Base-by-base conservation (phyloP, 2,888 invertebrate species). In the Trissonchulus sp. region DNA sequence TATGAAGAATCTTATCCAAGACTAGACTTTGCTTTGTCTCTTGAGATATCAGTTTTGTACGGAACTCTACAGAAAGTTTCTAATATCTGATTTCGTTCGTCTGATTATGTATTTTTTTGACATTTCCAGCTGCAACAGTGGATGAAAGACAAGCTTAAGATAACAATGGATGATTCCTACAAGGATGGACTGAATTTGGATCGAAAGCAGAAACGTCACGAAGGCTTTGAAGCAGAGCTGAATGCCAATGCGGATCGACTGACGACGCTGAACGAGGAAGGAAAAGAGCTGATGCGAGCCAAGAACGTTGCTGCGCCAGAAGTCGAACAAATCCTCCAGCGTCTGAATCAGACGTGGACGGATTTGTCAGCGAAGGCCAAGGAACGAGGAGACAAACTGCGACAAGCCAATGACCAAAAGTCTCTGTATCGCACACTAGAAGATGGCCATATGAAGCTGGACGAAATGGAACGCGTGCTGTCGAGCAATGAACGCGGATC, bases 121-220 rank as follows among this genome's bases (percentile, higher is more conserved):
- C n/a, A n/a, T n/a, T 77, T 80, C 0, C 79, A 86, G 85, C 86
- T 96, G 15, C 89, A 91, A 71, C 89, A 89, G 0, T 98, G 97
- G 97, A 90, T 98, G 76, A 89, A 90, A 34, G 96, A 96, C 82
- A 98, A 98, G 86, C 90, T 91, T 73, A 91, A 91, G 83, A 92
- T 93, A 0, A 95, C 95, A 0, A 90, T 91, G 0, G 96, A 97
- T 81, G 94, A 96, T 85, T 94, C 92, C 77, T 96, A 95, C 85
- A 88, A 93, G 30, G 74, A 74, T 28, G 36, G 37, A 35, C 3
- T 37, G 1, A 79, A 80, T 1, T 78, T 87, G 68, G 83, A 84
- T 63, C 84, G 85, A 74, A 85, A 86, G 74, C 82, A 87, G 33
- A 84, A 86, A 80, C 86, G 86, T 79, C 87, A 87, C 78, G 85